A percentile compares a stretch with the other conserved stretches of the same genome.
phyloP scores from a whole-genome alignment of 2,797 vertebrate species.

The Chelon labrosus region DNA sequence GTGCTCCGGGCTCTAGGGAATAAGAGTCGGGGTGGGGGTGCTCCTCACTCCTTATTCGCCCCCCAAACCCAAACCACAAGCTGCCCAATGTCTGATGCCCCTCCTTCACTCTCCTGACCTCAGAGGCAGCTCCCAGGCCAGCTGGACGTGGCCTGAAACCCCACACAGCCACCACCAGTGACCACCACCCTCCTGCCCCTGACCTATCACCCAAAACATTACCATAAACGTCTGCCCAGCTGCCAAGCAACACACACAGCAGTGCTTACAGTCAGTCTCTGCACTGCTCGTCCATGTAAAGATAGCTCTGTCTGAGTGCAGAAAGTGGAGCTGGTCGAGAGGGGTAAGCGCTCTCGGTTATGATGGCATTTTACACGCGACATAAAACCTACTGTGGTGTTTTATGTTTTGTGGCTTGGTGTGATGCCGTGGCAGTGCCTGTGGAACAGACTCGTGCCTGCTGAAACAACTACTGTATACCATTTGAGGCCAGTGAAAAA shows the following conservation, averaged over 20 bases:
- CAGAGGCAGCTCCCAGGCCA: constrained; percentile 71
- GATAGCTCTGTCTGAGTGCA: constrained; percentile 76
- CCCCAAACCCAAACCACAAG: constrained; percentile 68
- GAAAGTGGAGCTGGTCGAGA: constrained; percentile 54
- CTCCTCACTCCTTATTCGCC: constrained; percentile 44
- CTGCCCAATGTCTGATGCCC: constrained; percentile 74
- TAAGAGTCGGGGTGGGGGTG: neutral
- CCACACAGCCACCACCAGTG: constrained; percentile 71
- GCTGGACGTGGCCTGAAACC: constrained; percentile 71
- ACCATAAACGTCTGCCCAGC: constrained; percentile 72
- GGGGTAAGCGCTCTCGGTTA: constrained; percentile 58
- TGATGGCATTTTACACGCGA: constrained; percentile 77
- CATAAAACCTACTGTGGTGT: constrained; percentile 78
- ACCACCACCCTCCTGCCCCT: constrained; percentile 70
- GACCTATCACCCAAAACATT: constrained; percentile 82
- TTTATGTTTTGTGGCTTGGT: constrained; percentile 81
- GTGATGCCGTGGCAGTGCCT: constrained; percentile 69
- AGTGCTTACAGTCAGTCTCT: constrained; percentile 52
- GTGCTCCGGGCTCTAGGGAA: constrained; percentile 50
- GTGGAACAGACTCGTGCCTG: constrained; percentile 61
- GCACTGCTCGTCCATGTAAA: constrained; percentile 62
- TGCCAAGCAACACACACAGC: constrained; percentile 77
- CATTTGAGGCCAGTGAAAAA: constrained; percentile 70
- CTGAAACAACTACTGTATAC: constrained; percentile 67
- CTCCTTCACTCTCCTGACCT: constrained; percentile 70